Evolutionary conservation across 1,140 invertebrate species (phyloP), one percentile per base, ranked within the genome.

Genomic region (Coboldia fuscipes): DNA sequence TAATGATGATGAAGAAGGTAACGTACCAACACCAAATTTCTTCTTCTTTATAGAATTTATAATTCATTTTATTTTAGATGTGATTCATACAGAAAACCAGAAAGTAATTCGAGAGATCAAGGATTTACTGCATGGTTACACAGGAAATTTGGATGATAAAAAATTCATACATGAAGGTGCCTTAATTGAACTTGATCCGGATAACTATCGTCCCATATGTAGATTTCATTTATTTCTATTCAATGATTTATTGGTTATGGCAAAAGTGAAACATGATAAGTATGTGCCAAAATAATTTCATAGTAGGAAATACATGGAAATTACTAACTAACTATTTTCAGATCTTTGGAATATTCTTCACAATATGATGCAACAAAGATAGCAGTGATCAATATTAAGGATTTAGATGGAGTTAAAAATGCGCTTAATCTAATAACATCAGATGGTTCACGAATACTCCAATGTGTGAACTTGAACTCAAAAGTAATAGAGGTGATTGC

Each of bases 381-480:
- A 38, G 90, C 89, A 19, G 78, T 94, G 14, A 89, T 98, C 0
- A 97, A 97, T 62, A 84, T 97, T 3, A 68, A 82, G 42, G 89
- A 97, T 61, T 61, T 88, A 36, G 83, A 81, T 30, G 79, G 72
- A 37, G 72, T 90, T 0, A 92, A 89, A 54, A 75, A 89, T 54
- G 83, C 85, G 3, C 93, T 96, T 44, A 96, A 96, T 56, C 65
- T 96, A 1, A 60, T 97, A 35, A 88, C 86, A 37, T 92, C 92
- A 52, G 86, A 89, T 12, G 88, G 92, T 45, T 84, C 85, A 2
- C 72, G 86, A 48, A 74, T 93, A 26, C 92, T 93, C 55, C 85
- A 92, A 45, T 88, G 85, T 44, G 74, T 83, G 35, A 85, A 75
- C 46, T 66, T 77, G 37, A 72, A 73, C 37, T 73, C 73, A 35